Base-by-base conservation (phyloP, 1,140 invertebrate genomes). In the Lanistes nyassanus region DNA sequence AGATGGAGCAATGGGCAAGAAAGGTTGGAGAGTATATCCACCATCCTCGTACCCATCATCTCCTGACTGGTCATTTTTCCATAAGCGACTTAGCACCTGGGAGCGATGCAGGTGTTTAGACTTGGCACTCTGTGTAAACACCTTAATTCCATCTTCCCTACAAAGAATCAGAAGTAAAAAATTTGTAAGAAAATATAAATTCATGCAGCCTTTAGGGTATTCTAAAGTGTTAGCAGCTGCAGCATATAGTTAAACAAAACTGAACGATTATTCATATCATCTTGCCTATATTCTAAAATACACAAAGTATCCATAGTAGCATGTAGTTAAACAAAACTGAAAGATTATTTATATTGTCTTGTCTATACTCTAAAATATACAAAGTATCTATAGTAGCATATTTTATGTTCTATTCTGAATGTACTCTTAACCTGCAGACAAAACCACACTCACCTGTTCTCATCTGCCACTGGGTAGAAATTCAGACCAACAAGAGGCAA, bases 111-210 rank as follows among this genome's bases (percentile, higher is more conserved):
- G 75, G 29, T 84, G 80, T 56, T 79, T 80, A 21, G 82, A 77
- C 64, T 83, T 83, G 31, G 85, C 81, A 76, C 81, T 87, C 36
- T 76, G 80, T 34, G 83, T 83, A 78, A 87, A 87, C 21, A 87
- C 76, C 68, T 82, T 83, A 5, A 82, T 80, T 42, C 82, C 81
- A 56, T 82, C 82, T 37, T 85, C 76, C 58, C 82, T 83, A 13
- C 53, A 34, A 19, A 60, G 1, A 37, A 37, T 4, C 26, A 72
- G 31, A 56, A 51, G 26, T n/a, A 42, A 6, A 31, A 31, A 53
- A 56, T 5, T 7, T 56, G 21, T 26, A 56, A 53, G 1, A 53
- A 31, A 26, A 21, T 13, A 19, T 71, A 16, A n/a, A 26, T 26
- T 34, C 11, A n/a, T n/a, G n/a, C n/a, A n/a, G n/a, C n/a, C n/a